Evolutionary conservation across 1,140 invertebrate genomes (phyloP).

Genomic region (Ylistrum balloti): DNA sequence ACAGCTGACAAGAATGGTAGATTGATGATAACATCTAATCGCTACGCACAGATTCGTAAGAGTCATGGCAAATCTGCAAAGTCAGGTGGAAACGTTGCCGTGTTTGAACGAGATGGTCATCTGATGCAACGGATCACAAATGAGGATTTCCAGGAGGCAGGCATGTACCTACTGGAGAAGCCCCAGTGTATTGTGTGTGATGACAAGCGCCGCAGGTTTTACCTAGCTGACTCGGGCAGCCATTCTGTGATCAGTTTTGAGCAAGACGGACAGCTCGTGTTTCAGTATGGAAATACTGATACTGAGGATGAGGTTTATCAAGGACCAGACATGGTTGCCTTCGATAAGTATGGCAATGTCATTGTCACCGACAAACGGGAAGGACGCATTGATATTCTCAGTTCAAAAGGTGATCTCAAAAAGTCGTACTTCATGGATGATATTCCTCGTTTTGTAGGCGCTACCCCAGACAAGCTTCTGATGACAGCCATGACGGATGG

Average conservation of each 20-base stretch:
- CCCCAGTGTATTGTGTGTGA: conserved; percentile 71
- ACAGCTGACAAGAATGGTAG: conserved; percentile 70
- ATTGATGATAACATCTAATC: conserved; percentile 74
- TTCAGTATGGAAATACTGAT: conserved; percentile 76
- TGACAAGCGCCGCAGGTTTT: conserved; percentile 67
- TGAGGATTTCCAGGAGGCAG: conserved; percentile 69
- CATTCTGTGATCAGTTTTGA: conserved; percentile 73
- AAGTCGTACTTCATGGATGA: conserved; percentile 72
- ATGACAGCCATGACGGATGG: conserved; percentile 72
- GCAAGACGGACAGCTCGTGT: conserved; percentile 68
- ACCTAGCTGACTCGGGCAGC: conserved; percentile 73
- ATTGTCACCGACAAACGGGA: conserved; percentile 77
- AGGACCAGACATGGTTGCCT: conserved; percentile 73
- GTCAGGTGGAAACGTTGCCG: conserved; percentile 75
- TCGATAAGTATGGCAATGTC: conserved; percentile 71
- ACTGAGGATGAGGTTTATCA: conserved; percentile 74
- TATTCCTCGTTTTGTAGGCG: conserved; percentile 70
- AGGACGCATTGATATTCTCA: conserved; percentile 72
- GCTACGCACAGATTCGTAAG: conserved; percentile 69
- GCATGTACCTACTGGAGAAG: conserved; percentile 72
- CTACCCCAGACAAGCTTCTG: conserved; percentile 71
- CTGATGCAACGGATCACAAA: conserved; percentile 73
- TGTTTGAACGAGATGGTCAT: conserved; percentile 71
- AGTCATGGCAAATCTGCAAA: conserved; percentile 69
- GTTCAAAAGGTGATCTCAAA: conserved; percentile 70